Conservation (phyloP, 2,797 vertebrate species). For the Helarctos malayanus region DNA sequence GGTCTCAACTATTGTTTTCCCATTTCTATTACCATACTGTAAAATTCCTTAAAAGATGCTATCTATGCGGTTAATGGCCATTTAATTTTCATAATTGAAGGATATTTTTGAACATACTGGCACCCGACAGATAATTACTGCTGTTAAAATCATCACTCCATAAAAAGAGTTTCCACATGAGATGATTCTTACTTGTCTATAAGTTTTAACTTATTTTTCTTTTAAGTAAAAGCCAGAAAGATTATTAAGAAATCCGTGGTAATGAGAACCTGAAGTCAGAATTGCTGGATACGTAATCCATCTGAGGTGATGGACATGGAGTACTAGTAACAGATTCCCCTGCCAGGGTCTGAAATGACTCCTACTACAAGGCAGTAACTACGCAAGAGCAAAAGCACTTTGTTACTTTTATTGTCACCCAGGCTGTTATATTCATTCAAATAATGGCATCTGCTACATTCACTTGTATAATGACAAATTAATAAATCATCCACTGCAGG, state of each 20-base stretch:
- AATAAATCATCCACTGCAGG: neutral
- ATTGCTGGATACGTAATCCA: neutral
- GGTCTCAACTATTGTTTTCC: slow-evolving; percentile 39
- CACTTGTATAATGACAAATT: slow-evolving; percentile 47
- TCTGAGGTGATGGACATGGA: neutral
- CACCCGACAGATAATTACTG: neutral
- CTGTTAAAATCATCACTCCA: slow-evolving; percentile 30
- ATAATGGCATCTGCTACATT: neutral
- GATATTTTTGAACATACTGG: neutral
- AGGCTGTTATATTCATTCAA: neutral
- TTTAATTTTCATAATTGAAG: slow-evolving; percentile 56
- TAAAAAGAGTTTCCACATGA: slow-evolving; percentile 21
- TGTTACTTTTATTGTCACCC: neutral
- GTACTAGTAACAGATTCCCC: neutral
- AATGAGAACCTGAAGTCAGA: neutral
- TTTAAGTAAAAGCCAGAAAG: slow-evolving; percentile 31
- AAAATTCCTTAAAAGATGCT: slow-evolving; percentile 41
- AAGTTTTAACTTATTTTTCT: slow-evolving; percentile 32
- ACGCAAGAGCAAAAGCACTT: neutral
- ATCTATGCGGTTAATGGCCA: neutral
- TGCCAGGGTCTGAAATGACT: neutral
- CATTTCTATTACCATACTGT: slow-evolving; percentile 21
- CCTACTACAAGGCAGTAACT: neutral
- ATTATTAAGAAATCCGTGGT: slow-evolving; percentile 49
- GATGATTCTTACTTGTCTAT: neutral